Evolutionary conservation across 2,113 vertebrate species (phyloP).

Genomic region (Marmota flaviventris): DNA sequence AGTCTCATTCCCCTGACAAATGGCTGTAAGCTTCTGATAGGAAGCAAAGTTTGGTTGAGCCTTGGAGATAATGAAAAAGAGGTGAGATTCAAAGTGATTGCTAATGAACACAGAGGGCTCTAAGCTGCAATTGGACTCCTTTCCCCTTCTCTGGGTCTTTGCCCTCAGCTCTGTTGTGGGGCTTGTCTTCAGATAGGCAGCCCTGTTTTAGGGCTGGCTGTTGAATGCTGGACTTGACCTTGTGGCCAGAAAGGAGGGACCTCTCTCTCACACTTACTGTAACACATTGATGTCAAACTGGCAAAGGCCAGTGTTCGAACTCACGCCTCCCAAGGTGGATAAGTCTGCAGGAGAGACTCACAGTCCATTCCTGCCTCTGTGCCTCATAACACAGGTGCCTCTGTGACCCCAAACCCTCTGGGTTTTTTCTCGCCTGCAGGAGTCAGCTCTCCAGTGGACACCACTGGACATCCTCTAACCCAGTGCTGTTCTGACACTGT

Average conservation of each 20-base stretch:
- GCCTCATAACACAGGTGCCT: not conserved
- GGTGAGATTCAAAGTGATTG: not conserved
- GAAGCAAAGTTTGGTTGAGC: slow-evolving; percentile 66
- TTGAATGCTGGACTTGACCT: not conserved
- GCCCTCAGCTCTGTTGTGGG: slow-evolving; percentile 12
- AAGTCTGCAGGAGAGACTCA: not conserved
- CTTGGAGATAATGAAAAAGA: not conserved
- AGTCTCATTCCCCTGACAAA: slow-evolving; percentile 57
- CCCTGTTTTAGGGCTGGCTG: not conserved
- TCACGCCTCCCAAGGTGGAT: not conserved
- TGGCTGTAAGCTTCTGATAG: slow-evolving; percentile 56
- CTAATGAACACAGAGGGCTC: slow-evolving; percentile 68
- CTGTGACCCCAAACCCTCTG: not conserved
- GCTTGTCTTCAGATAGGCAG: slow-evolving; percentile 70
- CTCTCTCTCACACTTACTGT: not conserved
- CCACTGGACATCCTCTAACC: not conserved
- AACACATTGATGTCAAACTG: not conserved
- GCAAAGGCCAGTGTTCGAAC: not conserved
- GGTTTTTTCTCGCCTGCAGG: not conserved
- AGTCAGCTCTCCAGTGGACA: not conserved
- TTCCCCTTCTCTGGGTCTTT: slow-evolving; percentile 2
- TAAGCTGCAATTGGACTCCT: not conserved
- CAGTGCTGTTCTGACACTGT: not conserved
- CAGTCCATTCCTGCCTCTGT: not conserved
- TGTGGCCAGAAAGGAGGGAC: slow-evolving; percentile 17